Conservation (phyloP, 2,888 invertebrate species). For the Coleophora deauratella region DNA sequence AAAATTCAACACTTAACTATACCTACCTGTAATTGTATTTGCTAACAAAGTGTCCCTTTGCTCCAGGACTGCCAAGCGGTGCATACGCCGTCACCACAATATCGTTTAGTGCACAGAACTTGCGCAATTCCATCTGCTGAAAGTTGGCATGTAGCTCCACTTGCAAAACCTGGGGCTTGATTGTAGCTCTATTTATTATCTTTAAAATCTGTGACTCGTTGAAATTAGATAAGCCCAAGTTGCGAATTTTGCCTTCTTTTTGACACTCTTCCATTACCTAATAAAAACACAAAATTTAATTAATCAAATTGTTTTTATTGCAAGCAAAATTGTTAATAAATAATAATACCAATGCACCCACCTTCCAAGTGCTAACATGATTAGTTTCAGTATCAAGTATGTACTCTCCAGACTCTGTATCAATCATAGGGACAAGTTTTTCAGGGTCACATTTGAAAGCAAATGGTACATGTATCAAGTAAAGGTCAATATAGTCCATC, state of each 20-base stretch:
- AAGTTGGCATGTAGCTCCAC: conserved; percentile 85
- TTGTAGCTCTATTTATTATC: conserved; percentile 72
- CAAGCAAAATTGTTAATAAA: no score
- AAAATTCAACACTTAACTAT: no score
- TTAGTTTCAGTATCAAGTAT: conserved; percentile 76
- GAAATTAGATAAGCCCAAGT: conserved; percentile 89
- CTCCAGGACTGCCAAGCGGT: conserved; percentile 82
- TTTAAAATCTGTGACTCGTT: conserved; percentile 78
- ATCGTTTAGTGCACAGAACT: conserved; percentile 75
- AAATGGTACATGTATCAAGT: conserved; percentile 85
- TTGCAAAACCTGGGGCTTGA: conserved; percentile 83
- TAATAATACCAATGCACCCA: no score
- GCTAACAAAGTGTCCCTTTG: conserved; percentile 75
- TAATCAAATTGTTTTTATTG: no score
- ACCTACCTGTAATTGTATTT: conserved; percentile 79
- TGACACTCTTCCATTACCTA: conserved; percentile 83
- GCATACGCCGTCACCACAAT: conserved; percentile 82
- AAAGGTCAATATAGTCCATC: conserved; percentile 83
- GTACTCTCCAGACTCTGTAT: conserved; percentile 72
- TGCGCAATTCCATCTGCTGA: conserved; percentile 78
- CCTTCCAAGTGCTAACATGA: conserved; percentile 82
- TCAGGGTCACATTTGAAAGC: conserved; percentile 74
- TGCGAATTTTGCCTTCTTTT: conserved; percentile 74
- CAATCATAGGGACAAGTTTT: conserved; percentile 68
- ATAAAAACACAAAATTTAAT: no score